Conservation (phyloP, 2,888 invertebrate species). For the Trissoscelio sp. region DNA sequence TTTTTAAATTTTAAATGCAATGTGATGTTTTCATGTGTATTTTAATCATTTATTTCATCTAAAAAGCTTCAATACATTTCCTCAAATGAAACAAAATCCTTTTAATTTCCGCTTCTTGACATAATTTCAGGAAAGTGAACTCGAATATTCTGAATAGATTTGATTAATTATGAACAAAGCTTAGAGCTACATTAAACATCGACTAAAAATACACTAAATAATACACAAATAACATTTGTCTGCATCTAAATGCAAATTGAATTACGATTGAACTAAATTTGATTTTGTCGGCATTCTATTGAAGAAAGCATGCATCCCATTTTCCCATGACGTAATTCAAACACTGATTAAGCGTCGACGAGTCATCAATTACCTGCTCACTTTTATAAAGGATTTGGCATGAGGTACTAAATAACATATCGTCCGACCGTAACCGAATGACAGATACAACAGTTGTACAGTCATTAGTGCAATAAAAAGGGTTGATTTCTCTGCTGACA, state of each 20-base stretch:
- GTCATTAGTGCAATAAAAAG: slow-evolving; percentile 45
- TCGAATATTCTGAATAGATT: too few species aligned
- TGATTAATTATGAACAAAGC: too few species aligned
- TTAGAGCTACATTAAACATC: too few species aligned
- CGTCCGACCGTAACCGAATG: slow-evolving; percentile 23
- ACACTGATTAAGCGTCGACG: slow-evolving; percentile 51
- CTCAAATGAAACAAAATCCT: too few species aligned
- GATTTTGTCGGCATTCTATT: neutral
- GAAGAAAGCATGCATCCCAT: slow-evolving; percentile 19
- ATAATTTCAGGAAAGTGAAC: too few species aligned
- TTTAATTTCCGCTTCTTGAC: too few species aligned
- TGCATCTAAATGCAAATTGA: neutral
- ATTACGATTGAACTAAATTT: neutral
- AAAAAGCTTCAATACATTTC: too few species aligned
- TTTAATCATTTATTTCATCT: too few species aligned
- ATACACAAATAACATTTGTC: too few species aligned
- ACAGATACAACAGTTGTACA: slow-evolving; percentile 41
- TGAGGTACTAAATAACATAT: slow-evolving; percentile 41
- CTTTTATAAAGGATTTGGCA: slow-evolving; percentile 35
- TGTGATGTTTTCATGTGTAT: too few species aligned
- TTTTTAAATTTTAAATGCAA: too few species aligned
- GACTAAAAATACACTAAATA: too few species aligned
- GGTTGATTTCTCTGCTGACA: slow-evolving; percentile 36
- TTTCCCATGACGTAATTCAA: slow-evolving; percentile 31
- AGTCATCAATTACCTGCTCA: slow-evolving; percentile 57